phyloP scores from a whole-genome alignment of 2,113 vertebrate species.

The Spizaetus ornatus region DNA sequence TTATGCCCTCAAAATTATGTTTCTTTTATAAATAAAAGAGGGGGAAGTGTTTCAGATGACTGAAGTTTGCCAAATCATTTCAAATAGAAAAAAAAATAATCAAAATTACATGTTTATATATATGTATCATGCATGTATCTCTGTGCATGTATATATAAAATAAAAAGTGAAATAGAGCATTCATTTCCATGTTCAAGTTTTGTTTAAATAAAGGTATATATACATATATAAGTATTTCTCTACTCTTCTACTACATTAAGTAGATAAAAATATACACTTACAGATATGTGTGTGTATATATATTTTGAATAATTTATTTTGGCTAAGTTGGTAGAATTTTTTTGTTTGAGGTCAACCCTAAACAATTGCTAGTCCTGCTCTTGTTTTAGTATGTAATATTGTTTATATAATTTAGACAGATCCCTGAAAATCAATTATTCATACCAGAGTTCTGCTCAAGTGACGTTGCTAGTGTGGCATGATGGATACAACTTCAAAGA shows the following conservation, averaged over 20 bases:
- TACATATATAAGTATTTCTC: background rate
- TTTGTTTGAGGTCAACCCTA: background rate
- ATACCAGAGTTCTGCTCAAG: background rate
- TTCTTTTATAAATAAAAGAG: background rate
- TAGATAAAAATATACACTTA: background rate
- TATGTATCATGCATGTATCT: background rate
- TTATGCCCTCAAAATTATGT: background rate
- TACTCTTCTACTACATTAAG: background rate
- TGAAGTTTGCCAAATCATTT: background rate
- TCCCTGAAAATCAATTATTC: background rate
- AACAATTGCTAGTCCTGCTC: background rate
- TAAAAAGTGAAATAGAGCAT: background rate
- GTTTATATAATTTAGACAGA: background rate
- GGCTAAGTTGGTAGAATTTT: background rate
- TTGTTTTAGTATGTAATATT: background rate
- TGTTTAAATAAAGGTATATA: background rate
- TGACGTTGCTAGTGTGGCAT: background rate
- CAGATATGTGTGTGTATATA: background rate
- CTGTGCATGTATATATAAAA: background rate
- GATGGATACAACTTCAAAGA: background rate
- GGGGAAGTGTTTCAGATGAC: background rate
- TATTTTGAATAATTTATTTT: background rate
- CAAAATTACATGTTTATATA: background rate
- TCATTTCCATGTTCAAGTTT: background rate
- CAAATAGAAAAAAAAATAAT: background rate